Base-by-base conservation (phyloP, 2,113 vertebrate species). In the Cisticola juncidis region DNA sequence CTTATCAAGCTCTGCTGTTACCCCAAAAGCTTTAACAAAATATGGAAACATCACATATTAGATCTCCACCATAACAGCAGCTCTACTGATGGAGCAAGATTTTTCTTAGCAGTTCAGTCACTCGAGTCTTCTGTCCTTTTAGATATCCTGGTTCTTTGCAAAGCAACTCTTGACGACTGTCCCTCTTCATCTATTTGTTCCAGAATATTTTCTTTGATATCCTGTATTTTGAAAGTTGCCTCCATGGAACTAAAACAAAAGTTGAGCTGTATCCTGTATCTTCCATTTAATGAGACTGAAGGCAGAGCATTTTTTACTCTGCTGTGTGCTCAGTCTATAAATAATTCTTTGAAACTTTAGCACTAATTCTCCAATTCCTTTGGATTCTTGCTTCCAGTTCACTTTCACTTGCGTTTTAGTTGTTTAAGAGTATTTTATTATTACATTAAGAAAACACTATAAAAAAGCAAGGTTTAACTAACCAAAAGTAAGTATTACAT, bases 61-160 rank as follows among this genome's bases (percentile, higher is more conserved):
- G 26, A 85, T 61, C 90, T 91, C 93, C 44, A 91, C 26, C 47
- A 15, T 3, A 77, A 71, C 1, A 91, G 38, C 12, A 65, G 62
- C 35, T 87, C n/a, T 73, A 91, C 57, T 0, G 1, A 56, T 74
- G 70, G 81, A 95, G 58, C 38, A 79, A 87, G 54, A 86, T 38
- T 88, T 94, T 54, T 73, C 48, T 86, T 47, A 85, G 81, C 9
- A 72, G 66, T 76, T 90, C 87, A 90, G 78, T 65, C 70, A 95
- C 66, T 94, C 5, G 35, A 81, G 71, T 95, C 92, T 95, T 97
- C 87, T 86, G 70, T 83, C 62, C 58, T 84, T 94, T 95, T 57
- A 91, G 79, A 77, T 58, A 89, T 66, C 24, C 51, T 80, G 78
- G 62, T 82, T 91, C 87, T 88, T 65, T 91, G 85, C 54, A 79